Conservation (phyloP, 1,140 invertebrate genomes). For the Leptinotarsa texana region DNA sequence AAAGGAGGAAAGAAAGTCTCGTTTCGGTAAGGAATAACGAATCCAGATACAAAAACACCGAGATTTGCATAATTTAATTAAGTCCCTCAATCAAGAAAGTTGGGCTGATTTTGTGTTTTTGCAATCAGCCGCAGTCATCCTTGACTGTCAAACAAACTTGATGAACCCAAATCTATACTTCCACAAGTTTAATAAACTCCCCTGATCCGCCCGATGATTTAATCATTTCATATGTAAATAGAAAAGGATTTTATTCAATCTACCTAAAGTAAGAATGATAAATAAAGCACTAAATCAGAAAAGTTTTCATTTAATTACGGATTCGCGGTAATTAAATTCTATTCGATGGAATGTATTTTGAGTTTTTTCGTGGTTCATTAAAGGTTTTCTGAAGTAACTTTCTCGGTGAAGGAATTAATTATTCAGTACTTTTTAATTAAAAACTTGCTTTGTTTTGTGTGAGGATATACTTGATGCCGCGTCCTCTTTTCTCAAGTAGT, state of each 20-base stretch:
- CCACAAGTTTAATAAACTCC: slow-evolving; percentile 33
- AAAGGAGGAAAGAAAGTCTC: neutral
- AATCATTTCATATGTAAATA: slow-evolving; percentile 31
- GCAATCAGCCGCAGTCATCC: slow-evolving; percentile 39
- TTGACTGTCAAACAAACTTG: slow-evolving; percentile 44
- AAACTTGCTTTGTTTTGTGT: slow-evolving; percentile 8
- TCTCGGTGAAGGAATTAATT: slow-evolving; percentile 6
- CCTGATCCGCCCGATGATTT: slow-evolving; percentile 32
- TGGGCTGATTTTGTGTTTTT: slow-evolving; percentile 45
- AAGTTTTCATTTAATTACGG: slow-evolving; percentile 41
- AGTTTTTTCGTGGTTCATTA: slow-evolving; percentile 34
- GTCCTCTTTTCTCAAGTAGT: too few relatives aligned
- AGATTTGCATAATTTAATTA: slow-evolving; percentile 50
- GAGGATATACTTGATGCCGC: too few relatives aligned
- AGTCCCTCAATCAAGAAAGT: slow-evolving; percentile 46
- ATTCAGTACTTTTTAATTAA: slow-evolving; percentile 29
- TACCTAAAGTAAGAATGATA: neutral
- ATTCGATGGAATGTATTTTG: slow-evolving; percentile 27
- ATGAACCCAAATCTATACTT: slow-evolving; percentile 38
- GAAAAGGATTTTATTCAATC: neutral
- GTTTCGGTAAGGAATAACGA: neutral
- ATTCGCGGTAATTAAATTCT: slow-evolving; percentile 33
- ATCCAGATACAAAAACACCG: slow-evolving; percentile 34
- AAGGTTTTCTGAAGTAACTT: slow-evolving; percentile 23
- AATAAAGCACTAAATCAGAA: slow-evolving; percentile 11